Percentiles rank a stretch among this genome's conserved stretches.
These are phyloP conservation scores for Trichomycterus rosablanca DNA, from an alignment of 2,113 vertebrate genomes.

Conservation along the genomic window DNA sequence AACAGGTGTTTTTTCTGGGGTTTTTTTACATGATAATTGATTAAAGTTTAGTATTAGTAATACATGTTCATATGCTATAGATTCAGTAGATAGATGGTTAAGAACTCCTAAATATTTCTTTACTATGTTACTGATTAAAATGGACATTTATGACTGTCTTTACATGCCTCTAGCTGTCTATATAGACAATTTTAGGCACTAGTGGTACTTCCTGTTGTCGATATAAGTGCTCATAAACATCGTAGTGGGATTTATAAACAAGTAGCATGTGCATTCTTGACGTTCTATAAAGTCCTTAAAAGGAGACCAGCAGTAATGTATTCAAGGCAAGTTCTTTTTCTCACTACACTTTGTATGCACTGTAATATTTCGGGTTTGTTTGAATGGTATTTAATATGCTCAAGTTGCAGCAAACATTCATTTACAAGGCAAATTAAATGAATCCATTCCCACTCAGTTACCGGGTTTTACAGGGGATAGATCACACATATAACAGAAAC, in stretches of 20 bases:
- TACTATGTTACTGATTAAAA: too few relatives aligned
- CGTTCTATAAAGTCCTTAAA: conserved; percentile 1
- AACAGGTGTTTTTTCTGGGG: too few relatives aligned
- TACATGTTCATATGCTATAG: too few relatives aligned
- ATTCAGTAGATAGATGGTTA: too few relatives aligned
- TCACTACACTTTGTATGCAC: too few relatives aligned
- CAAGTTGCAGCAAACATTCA: not conserved
- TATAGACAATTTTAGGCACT: not conserved
- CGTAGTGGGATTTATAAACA: conserved; percentile 3
- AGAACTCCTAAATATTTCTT: too few relatives aligned
- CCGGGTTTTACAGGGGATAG: conserved; percentile 3
- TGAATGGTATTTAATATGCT: not conserved
- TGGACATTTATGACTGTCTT: conserved; percentile 6
- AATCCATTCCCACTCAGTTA: not conserved
- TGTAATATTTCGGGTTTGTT: not conserved
- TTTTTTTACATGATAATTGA: too few relatives aligned
- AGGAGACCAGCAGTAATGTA: not conserved
- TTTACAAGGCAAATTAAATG: not conserved
- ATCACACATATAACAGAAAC: conserved; percentile 31
- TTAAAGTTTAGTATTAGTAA: too few relatives aligned
- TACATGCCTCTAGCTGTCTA: not conserved
- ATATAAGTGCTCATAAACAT: conserved; percentile 25
- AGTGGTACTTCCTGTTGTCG: not conserved
- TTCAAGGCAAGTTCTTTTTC: not conserved
- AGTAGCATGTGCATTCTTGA: conserved; percentile 1